Base-by-base conservation (phyloP, 2,113 vertebrate species). In the Perca fluviatilis region DNA sequence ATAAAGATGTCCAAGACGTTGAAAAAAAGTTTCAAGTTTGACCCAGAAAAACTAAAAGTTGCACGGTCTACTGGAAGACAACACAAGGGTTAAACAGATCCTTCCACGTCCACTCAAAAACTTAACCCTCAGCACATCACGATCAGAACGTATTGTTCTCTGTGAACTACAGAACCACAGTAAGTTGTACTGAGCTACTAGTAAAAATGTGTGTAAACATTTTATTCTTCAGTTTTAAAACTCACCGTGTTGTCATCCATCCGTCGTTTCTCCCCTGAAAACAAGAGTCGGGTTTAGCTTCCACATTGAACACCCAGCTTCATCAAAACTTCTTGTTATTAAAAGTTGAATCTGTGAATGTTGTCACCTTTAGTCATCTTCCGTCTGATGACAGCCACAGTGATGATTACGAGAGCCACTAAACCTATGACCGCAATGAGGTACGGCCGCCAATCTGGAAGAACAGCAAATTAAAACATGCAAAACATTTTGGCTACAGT, bases 331-430 rank as follows among this genome's bases (percentile, higher is more conserved):
- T 58, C 4, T 43, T 21, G 1, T 27, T 21, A 15, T 1, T 6
- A 7, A 25, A 25, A 11, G 36, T 14, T 47, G 16, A 0, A 2
- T 5, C 8, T 18, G 18, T 67, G 12, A 23, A n/a, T 15, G 4
- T 2, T 25, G 56, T 79, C 36, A 78, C 80, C 66, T 77, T 77
- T n/a, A 21, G 2, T 8, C 71, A 12, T 83, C 66, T 11, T 77
- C 51, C 25, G n/a, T 3, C 0, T 43, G 36, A 64, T 2, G 14
- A 43, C 16, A 0, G 12, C 15, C 6, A 36, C 49, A 10, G 5
- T 19, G n/a, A 47, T 6, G 13, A 47, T 21, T 21, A 72, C 0
- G 1, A 72, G 23, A 30, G 18, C 23, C 6, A 4, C 16, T 0
- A 46, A 27, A 13, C 70, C 73, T 0, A 14, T 0, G 18, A 66